These are phyloP conservation scores for Lepidostoma basale DNA, from an alignment of 1,140 invertebrate species.

Conservation along the genomic window DNA sequence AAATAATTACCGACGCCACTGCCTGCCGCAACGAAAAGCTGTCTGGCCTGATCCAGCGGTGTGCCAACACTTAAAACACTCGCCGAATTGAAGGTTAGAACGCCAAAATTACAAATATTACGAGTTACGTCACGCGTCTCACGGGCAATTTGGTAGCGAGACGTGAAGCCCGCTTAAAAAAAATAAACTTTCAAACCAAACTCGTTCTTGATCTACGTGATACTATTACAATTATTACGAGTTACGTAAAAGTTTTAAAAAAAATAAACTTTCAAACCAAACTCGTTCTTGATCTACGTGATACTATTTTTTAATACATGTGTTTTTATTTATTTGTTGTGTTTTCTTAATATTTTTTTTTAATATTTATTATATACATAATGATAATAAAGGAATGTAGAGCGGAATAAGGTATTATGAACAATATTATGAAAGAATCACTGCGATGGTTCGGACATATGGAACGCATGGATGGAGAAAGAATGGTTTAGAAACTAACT, in stretches of 20 bases:
- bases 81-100: not conserved
- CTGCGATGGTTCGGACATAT: no score
- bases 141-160: not conserved
- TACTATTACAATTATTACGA: not conserved
- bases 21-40: not conserved
- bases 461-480: no score
- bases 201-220: not conserved
- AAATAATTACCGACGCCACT: constrained; percentile 16
- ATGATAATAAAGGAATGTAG: no score
- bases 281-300: not conserved
- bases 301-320: not conserved
- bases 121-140: not conserved
- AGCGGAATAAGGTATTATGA: no score
- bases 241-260: not conserved
- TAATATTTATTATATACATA: no score
- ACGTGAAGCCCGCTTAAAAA: not conserved
- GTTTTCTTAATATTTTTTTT: no score
- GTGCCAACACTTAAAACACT: not conserved
- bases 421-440: no score
- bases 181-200: not conserved
- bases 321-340: no score
- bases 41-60: not conserved
- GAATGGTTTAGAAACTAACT: no score
- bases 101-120: not conserved
- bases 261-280: not conserved